Conservation (phyloP, 2,888 invertebrate species). For the Cordylochernes scorpioides region DNA sequence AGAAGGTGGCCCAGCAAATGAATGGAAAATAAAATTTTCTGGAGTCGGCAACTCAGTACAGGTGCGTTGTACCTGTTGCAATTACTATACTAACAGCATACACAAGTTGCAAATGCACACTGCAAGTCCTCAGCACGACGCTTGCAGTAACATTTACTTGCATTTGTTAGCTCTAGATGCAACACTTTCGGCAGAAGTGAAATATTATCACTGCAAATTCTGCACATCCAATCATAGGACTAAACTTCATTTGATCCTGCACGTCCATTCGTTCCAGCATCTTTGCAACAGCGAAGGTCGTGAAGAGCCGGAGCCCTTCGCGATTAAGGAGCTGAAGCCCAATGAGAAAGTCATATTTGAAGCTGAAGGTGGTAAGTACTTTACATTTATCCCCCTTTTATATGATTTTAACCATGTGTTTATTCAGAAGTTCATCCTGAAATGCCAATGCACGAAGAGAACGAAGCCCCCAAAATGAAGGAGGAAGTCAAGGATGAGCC, state of each 20-base stretch:
- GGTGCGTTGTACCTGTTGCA: constrained; percentile 83
- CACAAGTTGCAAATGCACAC: constrained; percentile 81
- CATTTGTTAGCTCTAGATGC: constrained; percentile 41
- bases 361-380: constrained; percentile 8
- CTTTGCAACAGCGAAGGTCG: constrained; percentile 76
- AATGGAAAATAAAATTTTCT: constrained; percentile 70
- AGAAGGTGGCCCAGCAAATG: constrained; percentile 69
- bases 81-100: constrained; percentile 86
- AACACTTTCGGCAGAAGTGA: constrained; percentile 16
- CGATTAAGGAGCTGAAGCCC: constrained; percentile 12
- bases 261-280: constrained; percentile 49
- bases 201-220: constrained; percentile 43
- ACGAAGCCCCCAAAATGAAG: constrained; percentile 1
- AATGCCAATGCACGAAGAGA: constrained; percentile 3
- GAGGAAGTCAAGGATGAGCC: too few species aligned
- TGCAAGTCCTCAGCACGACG: constrained; percentile 68
- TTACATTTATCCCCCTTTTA: not conserved
- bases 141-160: constrained; percentile 49
- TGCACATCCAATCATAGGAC: constrained; percentile 61
- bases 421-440: not conserved
- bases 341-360: constrained; percentile 4
- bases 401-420: not conserved
- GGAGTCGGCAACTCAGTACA: constrained; percentile 58
- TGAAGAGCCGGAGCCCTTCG: constrained; percentile 35
- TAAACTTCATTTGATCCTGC: constrained; percentile 58